These are phyloP conservation scores for Siniperca knerii DNA, from an alignment of 2,113 vertebrate genomes.

Conservation along the genomic window DNA sequence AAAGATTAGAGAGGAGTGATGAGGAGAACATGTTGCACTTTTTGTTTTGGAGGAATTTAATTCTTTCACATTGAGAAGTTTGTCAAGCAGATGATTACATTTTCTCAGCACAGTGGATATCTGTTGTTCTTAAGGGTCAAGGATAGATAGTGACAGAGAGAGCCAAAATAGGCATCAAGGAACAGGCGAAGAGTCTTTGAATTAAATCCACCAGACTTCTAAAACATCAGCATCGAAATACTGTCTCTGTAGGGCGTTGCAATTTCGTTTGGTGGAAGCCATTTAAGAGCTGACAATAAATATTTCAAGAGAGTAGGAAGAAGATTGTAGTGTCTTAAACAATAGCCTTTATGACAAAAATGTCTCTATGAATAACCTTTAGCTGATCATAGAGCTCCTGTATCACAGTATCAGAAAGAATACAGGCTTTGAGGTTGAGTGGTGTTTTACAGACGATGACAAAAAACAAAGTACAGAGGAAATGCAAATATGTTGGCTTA, in stretches of 20 bases:
- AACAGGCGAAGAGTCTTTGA: slow-evolving; percentile 18
- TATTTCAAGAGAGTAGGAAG: neutral
- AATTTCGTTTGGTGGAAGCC: slow-evolving; percentile 7
- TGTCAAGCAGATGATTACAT: slow-evolving; percentile 45
- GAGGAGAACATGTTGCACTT: neutral
- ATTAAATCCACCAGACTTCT: slow-evolving; percentile 15
- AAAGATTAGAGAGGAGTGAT: slow-evolving; percentile 3
- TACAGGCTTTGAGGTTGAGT: slow-evolving; percentile 5
- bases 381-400: slow-evolving; percentile 24
- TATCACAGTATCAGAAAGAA: slow-evolving; percentile 25
- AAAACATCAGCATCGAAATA: neutral
- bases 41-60: slow-evolving; percentile 15
- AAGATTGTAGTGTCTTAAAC: slow-evolving; percentile 1
- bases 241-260: neutral
- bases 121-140: slow-evolving; percentile 33
- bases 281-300: slow-evolving; percentile 23
- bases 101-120: slow-evolving; percentile 36
- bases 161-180: slow-evolving; percentile 18
- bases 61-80: slow-evolving; percentile 30
- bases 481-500: slow-evolving; percentile 59
- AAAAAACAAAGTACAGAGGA: slow-evolving; percentile 22
- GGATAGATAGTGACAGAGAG: neutral
- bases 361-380: slow-evolving; percentile 24
- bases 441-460: neutral
- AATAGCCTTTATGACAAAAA: neutral